Base-by-base conservation (phyloP, 2,113 vertebrate genomes). In the Prinia subflava region DNA sequence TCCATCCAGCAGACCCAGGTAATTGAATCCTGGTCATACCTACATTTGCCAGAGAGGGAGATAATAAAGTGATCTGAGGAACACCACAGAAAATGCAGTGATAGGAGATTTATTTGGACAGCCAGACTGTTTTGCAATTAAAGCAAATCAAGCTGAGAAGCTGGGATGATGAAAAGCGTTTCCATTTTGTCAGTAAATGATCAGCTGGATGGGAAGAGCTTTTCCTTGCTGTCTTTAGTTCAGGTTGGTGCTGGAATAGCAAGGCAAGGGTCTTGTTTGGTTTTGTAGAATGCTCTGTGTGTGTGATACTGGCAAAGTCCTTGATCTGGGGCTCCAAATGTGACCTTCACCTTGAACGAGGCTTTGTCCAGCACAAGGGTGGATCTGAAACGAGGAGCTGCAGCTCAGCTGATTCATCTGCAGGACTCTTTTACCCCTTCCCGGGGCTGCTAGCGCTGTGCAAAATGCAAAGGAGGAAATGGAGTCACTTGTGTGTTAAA, bases 401-500 rank as follows among this genome's bases (percentile, higher is more conserved):
- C 42, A 5, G 53, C 80, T 39, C 56, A 2, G 53, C 83, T 16
- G 8, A 11, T 31, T 27, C 63, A 59, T 14, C 73, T 87, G 74
- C 55, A 62, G 80, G 57, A 3, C 67, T 63, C 24, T 33, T n/a
- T n/a, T 22, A 35, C 5, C 89, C 85, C 27, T 0, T 65, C 33
- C 53, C 3, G 49, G 55, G 63, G 50, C 79, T 33, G 84, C 53
- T 3, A 44, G 55, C 59, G 50, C 79, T 33, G 84, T 5, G 11
- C 50, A 41, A 22, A 70, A 74, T 6, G 18, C 7, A 10, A 39
- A 52, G 88, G 91, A 90, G 73, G 92, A 91, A 93, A 64, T 63
- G 70, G 84, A 92, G 79, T 60, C 81, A 44, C 68, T 92, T 88
- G 79, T 64, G 91, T 69, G 56, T 87, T 88, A 89, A 89, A 88